Evolutionary conservation across 2,113 vertebrate species (phyloP).

Genomic region (Cacatua alba): DNA sequence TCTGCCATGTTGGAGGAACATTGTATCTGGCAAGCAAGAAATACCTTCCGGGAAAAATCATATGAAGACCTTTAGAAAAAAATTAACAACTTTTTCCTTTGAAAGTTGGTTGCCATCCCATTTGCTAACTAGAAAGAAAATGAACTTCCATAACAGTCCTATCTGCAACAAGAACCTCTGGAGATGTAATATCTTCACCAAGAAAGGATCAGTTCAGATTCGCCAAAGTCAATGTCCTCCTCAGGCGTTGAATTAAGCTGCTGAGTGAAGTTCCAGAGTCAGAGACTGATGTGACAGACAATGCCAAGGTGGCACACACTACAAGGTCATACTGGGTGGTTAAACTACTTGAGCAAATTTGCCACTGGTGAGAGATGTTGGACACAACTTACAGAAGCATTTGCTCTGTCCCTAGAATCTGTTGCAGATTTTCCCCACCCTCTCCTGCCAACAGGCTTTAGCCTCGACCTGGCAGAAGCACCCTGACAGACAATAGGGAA

Average conservation of each 20-base stretch:
- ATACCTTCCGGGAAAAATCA: not conserved
- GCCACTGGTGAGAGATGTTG: not conserved
- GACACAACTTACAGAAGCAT: not conserved
- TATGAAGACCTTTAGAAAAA: not conserved
- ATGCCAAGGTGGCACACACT: fast-evolving
- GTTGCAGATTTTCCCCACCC: not conserved
- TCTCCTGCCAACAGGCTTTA: not conserved
- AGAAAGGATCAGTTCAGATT: not conserved
- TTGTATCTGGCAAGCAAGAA: not conserved
- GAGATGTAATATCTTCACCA: not conserved
- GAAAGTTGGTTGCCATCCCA: not conserved
- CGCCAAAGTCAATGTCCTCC: not conserved
- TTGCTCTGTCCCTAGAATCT: not conserved
- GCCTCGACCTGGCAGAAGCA: not conserved
- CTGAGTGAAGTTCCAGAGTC: not conserved
- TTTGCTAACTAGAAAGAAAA: not conserved
- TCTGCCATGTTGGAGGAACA: not conserved
- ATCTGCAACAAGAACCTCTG: not conserved
- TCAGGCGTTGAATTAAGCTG: fast-evolving
- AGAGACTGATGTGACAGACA: fast-evolving
- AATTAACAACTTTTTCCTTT: not conserved
- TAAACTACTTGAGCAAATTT: not conserved
- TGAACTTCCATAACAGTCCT: not conserved
- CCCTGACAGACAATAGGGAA: not conserved
- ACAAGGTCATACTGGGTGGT: fast-evolving